Base-by-base conservation (phyloP, 1,140 invertebrate genomes). In the Riptortus pedestris region DNA sequence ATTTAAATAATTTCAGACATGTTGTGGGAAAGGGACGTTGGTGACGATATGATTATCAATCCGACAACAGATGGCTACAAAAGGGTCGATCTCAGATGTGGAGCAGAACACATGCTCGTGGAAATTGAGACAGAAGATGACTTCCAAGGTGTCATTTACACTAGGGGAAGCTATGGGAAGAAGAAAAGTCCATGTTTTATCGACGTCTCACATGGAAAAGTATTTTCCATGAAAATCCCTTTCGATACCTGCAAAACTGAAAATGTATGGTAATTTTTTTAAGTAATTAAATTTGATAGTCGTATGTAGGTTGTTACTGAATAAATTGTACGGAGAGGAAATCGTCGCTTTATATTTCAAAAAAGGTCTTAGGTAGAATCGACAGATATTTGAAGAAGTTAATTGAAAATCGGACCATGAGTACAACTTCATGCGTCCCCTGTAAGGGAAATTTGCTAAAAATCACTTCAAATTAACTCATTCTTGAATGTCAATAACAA, bases 121-220 rank as follows among this genome's bases (percentile, higher is more conserved):
- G 72, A 78, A 52, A 67, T 83, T 18, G 73, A 74, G 67, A 80
- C 78, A 0, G 76, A 79, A 11, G 75, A 81, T 16, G 77, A 81
- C 38, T 83, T 83, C 68, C 74, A 75, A 3, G 82, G 82, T 2
- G 80, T 83, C 0, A 79, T 83, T 71, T 83, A 83, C 66, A 83
- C 81, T 0, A 74, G 79, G 59, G 81, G 81, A 18, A 82, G 76
- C 63, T 77, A 82, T 69, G 75, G 78, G n/a, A 76, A 77, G 67
- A 70, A 78, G 18, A 68, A 74, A 2, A n/a, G 29, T 24, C 76
- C 80, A 0, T 83, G 81, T 67, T 83, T 80, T 67, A 68, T 81
- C 12, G 77, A 83, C 66, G 75, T 79, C 0, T 69, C 66, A 20
- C 70, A 63, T 52, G 75, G 76, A 27, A 73, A 75, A 43, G 74